Base-by-base conservation (phyloP, 1,140 invertebrate genomes). In the Drosophila insularis region DNA sequence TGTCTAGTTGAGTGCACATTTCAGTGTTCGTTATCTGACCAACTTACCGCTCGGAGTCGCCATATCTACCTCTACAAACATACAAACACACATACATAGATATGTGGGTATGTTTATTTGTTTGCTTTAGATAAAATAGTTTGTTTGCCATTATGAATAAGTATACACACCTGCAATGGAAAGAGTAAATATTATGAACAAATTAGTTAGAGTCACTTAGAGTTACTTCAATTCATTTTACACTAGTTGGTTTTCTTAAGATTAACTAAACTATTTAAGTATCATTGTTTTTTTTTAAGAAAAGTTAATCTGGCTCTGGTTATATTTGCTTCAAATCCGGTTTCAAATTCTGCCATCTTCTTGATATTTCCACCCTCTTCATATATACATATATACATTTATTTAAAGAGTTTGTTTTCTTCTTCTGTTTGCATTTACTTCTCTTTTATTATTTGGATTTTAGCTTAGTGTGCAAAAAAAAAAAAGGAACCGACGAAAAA, bases 361-460 rank as follows among this genome's bases (percentile, higher is more conserved):
- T 14, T 50, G 43, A 27, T 3, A 53, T 43, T 61, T 14, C 27
- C 27, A 27, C 27, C 27, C 27, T 27, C 27, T 27, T 5, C 5
- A 5, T 5, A 43, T 10, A 37, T 56, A 21, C 31, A 19, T 37
- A 17, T 31, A 11, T 10, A 53, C 35, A 67, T 62, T 65, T 78
- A 68, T 63, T 76, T 56, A 68, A 74, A 71, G 73, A 70, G 65
- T 73, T 76, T 78, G 35, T 62, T 72, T 54, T 61, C 10, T 53
- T 58, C 37, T 69, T 64, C 46, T 84, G 81, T 84, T 84, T 84
- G 78, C 81, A 80, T 65, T 84, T 74, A 77, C 77, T 85, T 76
- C 81, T 76, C 81, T 66, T 61, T 65, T 69, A 58, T 74, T 81
- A 76, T 82, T 82, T 74, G 65, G 59, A 66, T 76, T 74, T 73